Evolutionary conservation across 1,140 invertebrate genomes (phyloP).

Genomic region (Lucilia sericata): DNA sequence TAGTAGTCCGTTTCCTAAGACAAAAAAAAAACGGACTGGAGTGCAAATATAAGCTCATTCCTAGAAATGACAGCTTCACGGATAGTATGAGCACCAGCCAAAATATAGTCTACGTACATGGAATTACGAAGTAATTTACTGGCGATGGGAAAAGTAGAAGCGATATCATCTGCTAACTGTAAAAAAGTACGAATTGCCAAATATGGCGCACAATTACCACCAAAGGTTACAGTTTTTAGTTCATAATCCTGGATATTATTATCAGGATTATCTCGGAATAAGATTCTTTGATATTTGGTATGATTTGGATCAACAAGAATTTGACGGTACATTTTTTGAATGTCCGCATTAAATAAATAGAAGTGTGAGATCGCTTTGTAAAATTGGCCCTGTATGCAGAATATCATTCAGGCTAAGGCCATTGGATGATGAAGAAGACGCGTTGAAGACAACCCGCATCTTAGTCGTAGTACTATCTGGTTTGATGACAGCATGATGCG

Average conservation of each 20-base stretch:
- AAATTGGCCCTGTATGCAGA: too few species aligned
- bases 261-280: not conserved
- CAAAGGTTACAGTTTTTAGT: too few species aligned
- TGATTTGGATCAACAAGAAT: not conserved
- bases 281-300: not conserved
- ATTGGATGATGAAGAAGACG: too few species aligned
- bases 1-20: not conserved
- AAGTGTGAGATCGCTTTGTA: too few species aligned
- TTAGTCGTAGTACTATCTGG: too few species aligned
- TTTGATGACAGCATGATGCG: too few species aligned
- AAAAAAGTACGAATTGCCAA: not conserved
- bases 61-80: not conserved
- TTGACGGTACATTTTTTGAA: conserved; percentile 12
- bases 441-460: too few species aligned
- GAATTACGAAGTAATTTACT: not conserved
- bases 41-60: not conserved
- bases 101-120: not conserved
- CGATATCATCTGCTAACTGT: not conserved
- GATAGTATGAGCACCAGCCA: not conserved
- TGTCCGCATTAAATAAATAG: too few species aligned
- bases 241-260: not conserved
- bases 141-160: not conserved
- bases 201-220: too few species aligned
- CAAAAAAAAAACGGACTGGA: not conserved
- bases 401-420: too few species aligned